A percentile compares a stretch with the other conserved stretches of the same genome.
Evolutionary conservation across 2,888 invertebrate species (phyloP).

Genomic region (Axea sp.): DNA sequence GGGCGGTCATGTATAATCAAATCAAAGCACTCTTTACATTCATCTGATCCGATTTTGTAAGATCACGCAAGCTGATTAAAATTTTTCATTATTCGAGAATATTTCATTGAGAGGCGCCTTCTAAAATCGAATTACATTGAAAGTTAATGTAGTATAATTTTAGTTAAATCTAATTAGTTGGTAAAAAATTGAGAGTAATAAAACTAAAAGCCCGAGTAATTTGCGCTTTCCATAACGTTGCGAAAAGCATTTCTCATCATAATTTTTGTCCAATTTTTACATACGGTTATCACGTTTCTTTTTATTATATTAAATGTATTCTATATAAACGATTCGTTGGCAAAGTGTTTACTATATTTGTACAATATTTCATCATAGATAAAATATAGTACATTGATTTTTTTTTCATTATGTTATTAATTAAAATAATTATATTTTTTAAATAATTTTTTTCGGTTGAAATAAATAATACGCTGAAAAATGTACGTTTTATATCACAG

Average conservation of each 20-base stretch:
- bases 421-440: too few species aligned
- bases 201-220: slow-evolving; percentile 46
- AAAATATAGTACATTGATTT: too few species aligned
- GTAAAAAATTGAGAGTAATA: slow-evolving; percentile 45
- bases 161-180: slow-evolving; percentile 40
- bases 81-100: slow-evolving; percentile 14
- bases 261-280: not conserved
- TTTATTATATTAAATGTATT: too few species aligned
- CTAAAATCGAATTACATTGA: slow-evolving; percentile 36
- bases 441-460: too few species aligned
- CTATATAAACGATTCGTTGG: too few species aligned
- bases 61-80: slow-evolving; percentile 20
- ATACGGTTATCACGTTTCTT: slow-evolving; percentile 3
- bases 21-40: slow-evolving; percentile 5
- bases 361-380: too few species aligned
- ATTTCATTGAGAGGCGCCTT: slow-evolving; percentile 18
- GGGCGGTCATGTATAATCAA: slow-evolving; percentile 6
- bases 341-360: too few species aligned
- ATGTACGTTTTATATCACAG: not conserved
- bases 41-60: slow-evolving; percentile 20
- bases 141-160: slow-evolving; percentile 44
- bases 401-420: too few species aligned
- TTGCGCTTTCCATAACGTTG: slow-evolving; percentile 7
- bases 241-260: slow-evolving; percentile 5
- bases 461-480: not conserved